A percentile compares a stretch with the other conserved stretches of the same genome.
These are phyloP conservation scores for Melanerpes aurifrons DNA, from an alignment of 2,113 vertebrate genomes.

Conservation along the genomic window DNA sequence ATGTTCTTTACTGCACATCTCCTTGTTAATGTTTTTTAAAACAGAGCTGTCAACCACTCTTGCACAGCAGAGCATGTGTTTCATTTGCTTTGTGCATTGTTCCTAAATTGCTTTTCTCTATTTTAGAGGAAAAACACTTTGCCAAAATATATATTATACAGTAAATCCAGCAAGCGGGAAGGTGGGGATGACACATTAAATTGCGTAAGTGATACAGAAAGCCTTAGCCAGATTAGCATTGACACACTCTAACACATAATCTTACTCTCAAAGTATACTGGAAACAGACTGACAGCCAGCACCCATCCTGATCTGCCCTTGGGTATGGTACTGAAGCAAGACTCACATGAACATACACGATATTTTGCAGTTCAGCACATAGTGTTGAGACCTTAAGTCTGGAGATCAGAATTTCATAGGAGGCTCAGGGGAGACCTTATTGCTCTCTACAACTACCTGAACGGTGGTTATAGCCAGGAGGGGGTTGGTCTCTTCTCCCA, in stretches of 20 bases:
- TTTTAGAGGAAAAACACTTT: neutral
- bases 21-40: neutral
- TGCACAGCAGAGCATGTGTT: neutral
- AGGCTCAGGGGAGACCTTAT: too few species aligned
- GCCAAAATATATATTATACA: neutral
- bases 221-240: neutral
- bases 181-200: neutral
- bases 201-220: neutral
- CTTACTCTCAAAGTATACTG: neutral
- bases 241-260: neutral
- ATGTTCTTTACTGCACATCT: neutral
- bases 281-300: neutral
- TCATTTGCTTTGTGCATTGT: neutral
- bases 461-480: too few species aligned
- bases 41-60: accelerated
- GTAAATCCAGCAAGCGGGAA: neutral
- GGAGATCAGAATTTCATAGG: neutral
- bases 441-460: too few species aligned
- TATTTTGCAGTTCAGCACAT: neutral
- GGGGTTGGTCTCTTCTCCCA: too few species aligned
- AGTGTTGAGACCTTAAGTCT: neutral
- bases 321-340: neutral
- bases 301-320: neutral
- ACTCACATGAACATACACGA: neutral
- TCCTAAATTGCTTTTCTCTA: neutral